Percentiles rank a stretch among this genome's conserved stretches.
Conservation (phyloP, 2,888 invertebrate species). For the Drosophila anomelani region DNA sequence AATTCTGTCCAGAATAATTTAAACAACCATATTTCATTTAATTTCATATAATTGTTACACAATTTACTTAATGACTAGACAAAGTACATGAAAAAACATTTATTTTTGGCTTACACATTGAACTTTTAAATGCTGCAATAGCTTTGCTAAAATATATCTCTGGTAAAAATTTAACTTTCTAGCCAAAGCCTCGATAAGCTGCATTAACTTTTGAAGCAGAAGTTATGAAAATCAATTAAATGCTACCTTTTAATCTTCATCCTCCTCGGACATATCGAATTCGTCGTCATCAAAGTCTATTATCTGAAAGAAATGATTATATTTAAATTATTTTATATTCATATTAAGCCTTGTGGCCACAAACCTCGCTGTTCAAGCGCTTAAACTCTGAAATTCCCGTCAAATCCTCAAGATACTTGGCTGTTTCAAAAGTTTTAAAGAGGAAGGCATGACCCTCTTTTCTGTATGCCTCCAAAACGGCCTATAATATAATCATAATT, state of each 20-base stretch:
- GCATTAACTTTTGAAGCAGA: background rate
- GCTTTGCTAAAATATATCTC: background rate
- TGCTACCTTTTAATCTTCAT: slow-evolving; percentile 39
- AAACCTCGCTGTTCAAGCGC: slow-evolving; percentile 86
- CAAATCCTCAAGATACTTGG: slow-evolving; percentile 92
- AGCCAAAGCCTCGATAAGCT: slow-evolving; percentile 12
- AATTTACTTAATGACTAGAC: slow-evolving; percentile 28
- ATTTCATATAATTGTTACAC: slow-evolving; percentile 2
- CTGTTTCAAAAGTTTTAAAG: slow-evolving; percentile 91
- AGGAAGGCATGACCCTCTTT: slow-evolving; percentile 89
- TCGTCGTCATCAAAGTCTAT: slow-evolving; percentile 83
- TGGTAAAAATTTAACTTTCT: background rate
- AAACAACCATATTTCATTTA: background rate
- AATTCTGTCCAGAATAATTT: background rate
- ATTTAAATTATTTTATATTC: background rate
- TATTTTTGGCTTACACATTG: slow-evolving; percentile 21
- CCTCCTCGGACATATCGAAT: slow-evolving; percentile 80
- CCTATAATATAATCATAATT: slow-evolving; percentile 54
- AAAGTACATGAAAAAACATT: slow-evolving; percentile 3
- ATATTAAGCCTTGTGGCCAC: background rate
- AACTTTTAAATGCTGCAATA: slow-evolving; percentile 22
- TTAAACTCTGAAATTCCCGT: slow-evolving; percentile 91
- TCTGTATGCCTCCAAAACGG: slow-evolving; percentile 85
- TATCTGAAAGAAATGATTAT: slow-evolving; percentile 69
- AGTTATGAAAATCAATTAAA: background rate